These are phyloP conservation scores for Pseudois nayaur DNA, from an alignment of 2,113 vertebrate species.

Conservation along the genomic window DNA sequence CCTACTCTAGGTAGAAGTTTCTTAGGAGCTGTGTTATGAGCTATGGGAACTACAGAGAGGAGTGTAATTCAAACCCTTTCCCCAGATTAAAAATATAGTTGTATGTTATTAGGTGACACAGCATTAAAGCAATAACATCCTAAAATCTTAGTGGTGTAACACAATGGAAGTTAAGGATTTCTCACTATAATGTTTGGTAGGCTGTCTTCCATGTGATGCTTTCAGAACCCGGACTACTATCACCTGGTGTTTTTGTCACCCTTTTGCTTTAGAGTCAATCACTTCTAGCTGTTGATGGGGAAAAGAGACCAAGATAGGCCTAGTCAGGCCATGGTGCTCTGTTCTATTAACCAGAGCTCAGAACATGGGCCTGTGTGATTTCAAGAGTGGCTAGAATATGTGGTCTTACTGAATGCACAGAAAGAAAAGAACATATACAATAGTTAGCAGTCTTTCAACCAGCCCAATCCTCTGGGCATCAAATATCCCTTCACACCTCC, in stretches of 20 bases:
- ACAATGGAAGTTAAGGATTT: neutral
- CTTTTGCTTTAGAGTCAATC: neutral
- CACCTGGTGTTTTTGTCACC: neutral
- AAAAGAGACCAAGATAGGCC: neutral
- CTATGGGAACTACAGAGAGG: neutral
- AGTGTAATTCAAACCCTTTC: neutral
- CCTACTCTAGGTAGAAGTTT: neutral
- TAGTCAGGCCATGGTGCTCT: neutral
- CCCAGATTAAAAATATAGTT: neutral
- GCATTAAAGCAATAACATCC: neutral
- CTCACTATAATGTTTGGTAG: neutral
- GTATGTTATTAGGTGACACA: neutral
- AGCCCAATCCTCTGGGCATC: neutral
- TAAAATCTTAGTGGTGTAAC: neutral
- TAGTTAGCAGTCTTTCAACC: neutral
- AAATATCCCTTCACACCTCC: neutral
- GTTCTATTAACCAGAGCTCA: neutral
- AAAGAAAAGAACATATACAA: neutral
- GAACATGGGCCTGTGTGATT: neutral
- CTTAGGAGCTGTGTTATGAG: neutral
- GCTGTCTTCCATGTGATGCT: neutral
- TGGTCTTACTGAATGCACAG: neutral
- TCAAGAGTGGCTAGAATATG: neutral
- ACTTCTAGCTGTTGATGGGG: neutral
- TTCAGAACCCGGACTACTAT: neutral